Base-by-base conservation (phyloP, 1,140 invertebrate species). In the Tribolium castaneum region DNA sequence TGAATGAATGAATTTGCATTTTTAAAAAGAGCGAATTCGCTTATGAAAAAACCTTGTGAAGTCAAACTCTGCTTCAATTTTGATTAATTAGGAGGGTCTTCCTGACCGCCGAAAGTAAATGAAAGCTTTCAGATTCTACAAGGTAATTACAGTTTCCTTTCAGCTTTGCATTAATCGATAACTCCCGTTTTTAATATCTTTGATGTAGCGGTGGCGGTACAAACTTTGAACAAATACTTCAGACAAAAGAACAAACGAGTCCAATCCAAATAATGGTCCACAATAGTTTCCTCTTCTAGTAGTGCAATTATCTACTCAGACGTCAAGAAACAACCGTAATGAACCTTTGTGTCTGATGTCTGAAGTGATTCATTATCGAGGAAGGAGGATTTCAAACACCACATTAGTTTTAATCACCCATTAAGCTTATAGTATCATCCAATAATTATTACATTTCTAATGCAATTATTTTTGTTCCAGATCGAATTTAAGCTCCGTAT, bases 401-500 rank as follows among this genome's bases (percentile, higher is more conserved):
- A 66, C 59, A 66, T 66, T 66, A 66, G 59, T 35, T 66, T 66
- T 35, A 66, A 66, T 66, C 30, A 39, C 30, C 59, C 59, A 66
- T 66, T 66, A 66, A 14, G 30, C 59, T 14, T 35, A 13, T 35
- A 66, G n/a, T n/a, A n/a, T 66, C 25, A 35, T 34, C 9, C 16
- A 2, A 59, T 22, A 62, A 66, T 66, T 14, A 34, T 35, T 66
- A 59, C 10, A 13, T 73, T 73, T 73, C 16, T 72, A 19, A 72
- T 9, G 14, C 35, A 25, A 51, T 66, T 35, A 56, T 80, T 77
- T 77, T 83, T 82, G 6, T 86, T 86, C 2, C 84, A 86, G 85
- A 81, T 84, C 84, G 59, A 84, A 86, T 80, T 79, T 86, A 70
- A 85, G 82, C 59, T 80, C 82, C 52, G 84, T 86, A 50, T 83